Conservation (phyloP, 2,113 vertebrate species). For the Scophthalmus maximus region DNA sequence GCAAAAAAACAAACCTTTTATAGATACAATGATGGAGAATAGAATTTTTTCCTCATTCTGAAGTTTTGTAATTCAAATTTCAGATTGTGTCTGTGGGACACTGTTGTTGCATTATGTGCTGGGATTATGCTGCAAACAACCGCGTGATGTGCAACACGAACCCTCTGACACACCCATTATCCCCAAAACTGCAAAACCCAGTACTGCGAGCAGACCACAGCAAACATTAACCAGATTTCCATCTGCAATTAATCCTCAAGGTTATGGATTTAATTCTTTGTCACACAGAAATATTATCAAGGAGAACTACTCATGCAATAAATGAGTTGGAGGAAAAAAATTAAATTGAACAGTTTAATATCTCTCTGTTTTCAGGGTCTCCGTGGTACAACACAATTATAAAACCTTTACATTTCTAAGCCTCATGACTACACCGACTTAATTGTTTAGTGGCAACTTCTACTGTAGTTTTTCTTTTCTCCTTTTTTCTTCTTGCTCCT, state of each 20-base stretch:
- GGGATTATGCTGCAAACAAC: slow-evolving; percentile 10
- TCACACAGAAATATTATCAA: slow-evolving; percentile 5
- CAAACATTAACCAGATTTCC: slow-evolving; percentile 24
- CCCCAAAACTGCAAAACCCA: slow-evolving; percentile 16
- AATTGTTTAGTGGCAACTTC: no score
- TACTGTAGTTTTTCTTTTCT: background rate
- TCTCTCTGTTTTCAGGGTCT: slow-evolving; percentile 3
- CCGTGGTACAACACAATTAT: background rate
- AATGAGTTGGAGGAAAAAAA: background rate
- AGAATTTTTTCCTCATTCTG: no score
- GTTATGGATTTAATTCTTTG: slow-evolving; percentile 27
- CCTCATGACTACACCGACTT: background rate
- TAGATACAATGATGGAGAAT: no score
- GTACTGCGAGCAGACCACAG: slow-evolving; percentile 10
- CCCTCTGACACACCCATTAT: slow-evolving; percentile 11
- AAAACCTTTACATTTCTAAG: background rate
- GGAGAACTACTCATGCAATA: background rate
- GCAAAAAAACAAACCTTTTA: no score
- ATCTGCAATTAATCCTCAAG: slow-evolving; percentile 29
- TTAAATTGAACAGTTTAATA: background rate
- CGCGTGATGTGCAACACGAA: slow-evolving; percentile 7
- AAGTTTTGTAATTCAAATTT: no score
- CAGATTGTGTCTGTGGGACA: background rate
- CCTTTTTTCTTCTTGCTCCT: background rate
- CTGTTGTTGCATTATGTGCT: slow-evolving; percentile 7